Percentiles rank a stretch among this genome's conserved stretches.
Conservation (phyloP, 2,888 invertebrate genomes). For the Vesta saturnalis region DNA sequence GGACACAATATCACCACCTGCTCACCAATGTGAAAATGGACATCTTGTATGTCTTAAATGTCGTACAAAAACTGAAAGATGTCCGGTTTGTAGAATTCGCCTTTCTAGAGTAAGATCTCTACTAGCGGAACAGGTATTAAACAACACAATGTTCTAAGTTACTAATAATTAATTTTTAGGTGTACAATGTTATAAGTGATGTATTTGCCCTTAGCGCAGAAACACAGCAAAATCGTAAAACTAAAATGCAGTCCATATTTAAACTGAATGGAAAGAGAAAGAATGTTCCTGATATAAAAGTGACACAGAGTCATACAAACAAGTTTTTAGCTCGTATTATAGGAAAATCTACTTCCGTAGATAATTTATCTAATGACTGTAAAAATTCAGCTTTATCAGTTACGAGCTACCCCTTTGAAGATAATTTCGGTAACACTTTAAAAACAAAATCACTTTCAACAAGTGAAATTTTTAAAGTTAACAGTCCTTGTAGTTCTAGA, state of each 20-base stretch:
- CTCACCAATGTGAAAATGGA: slow-evolving; percentile 73
- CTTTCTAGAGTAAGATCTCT: slow-evolving; percentile 65
- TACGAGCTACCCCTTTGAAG: slow-evolving; percentile 11
- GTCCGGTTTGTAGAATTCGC: slow-evolving; percentile 71
- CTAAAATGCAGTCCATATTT: slow-evolving; percentile 63
- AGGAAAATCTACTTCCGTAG: slow-evolving; percentile 64
- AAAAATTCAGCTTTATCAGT: slow-evolving; percentile 7
- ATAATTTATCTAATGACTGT: slow-evolving; percentile 59
- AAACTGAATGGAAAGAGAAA: slow-evolving; percentile 58
- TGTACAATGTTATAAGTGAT: slow-evolving; percentile 64
- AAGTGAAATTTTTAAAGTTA: slow-evolving; percentile 61
- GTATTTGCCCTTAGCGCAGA: slow-evolving; percentile 63
- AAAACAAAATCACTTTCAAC: slow-evolving; percentile 62
- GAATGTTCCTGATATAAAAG: slow-evolving; percentile 56
- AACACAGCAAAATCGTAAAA: slow-evolving; percentile 51
- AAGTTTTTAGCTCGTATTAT: slow-evolving; percentile 64
- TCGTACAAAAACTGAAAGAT: slow-evolving; percentile 68
- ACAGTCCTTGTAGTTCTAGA: slow-evolving; percentile 52
- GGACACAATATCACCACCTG: slow-evolving; percentile 70
- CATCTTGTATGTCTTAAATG: slow-evolving; percentile 72
- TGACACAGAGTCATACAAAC: slow-evolving; percentile 60
- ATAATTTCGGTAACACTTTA: slow-evolving; percentile 47
- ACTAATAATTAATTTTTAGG: slow-evolving; percentile 44
- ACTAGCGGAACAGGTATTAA: slow-evolving; percentile 64
- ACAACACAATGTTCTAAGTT: neutral